These are phyloP conservation scores for Apostichopus japonicus DNA, from an alignment of 35 echinoderm and acorn worm genomes.

Conservation along the genomic window DNA sequence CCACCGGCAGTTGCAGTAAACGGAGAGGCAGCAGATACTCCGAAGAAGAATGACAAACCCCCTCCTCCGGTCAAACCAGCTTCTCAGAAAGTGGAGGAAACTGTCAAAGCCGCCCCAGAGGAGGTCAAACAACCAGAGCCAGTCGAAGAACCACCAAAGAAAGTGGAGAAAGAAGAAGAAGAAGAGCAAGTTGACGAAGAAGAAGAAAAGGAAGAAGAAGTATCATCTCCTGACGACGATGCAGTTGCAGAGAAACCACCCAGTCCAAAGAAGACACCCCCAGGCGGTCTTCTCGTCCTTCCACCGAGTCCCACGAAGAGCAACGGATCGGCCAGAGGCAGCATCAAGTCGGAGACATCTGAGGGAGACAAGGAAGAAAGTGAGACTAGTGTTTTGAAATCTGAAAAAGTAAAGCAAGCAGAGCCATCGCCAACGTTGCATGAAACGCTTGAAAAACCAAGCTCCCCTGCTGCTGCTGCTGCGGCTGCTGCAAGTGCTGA, in stretches of 20 bases:
- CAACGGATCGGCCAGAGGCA: neutral
- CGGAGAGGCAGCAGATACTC: neutral
- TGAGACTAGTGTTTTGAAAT: neutral
- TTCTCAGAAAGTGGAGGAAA: neutral
- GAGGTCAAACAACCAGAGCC: constrained; percentile 2
- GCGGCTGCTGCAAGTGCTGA: neutral
- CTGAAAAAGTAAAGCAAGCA: neutral
- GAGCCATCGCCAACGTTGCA: neutral
- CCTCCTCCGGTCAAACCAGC: constrained; percentile 15
- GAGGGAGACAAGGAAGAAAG: constrained; percentile 14
- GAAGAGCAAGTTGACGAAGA: neutral
- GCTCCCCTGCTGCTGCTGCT: neutral
- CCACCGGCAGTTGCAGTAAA: too few relatives aligned
- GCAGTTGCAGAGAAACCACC: constrained; percentile 5
- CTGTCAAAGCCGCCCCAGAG: neutral
- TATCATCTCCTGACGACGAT: neutral
- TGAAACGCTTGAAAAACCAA: neutral
- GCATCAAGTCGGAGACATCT: constrained; percentile 1
- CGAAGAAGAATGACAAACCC: constrained; percentile 32
- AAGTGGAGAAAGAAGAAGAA: neutral
- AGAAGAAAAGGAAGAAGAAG: neutral
- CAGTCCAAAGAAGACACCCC: constrained; percentile 23
- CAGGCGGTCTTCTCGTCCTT: neutral
- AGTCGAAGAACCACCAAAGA: neutral
- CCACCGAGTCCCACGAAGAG: constrained; percentile 30